Base-by-base conservation (phyloP, 2,888 invertebrate species). In the Laothoe populi region DNA sequence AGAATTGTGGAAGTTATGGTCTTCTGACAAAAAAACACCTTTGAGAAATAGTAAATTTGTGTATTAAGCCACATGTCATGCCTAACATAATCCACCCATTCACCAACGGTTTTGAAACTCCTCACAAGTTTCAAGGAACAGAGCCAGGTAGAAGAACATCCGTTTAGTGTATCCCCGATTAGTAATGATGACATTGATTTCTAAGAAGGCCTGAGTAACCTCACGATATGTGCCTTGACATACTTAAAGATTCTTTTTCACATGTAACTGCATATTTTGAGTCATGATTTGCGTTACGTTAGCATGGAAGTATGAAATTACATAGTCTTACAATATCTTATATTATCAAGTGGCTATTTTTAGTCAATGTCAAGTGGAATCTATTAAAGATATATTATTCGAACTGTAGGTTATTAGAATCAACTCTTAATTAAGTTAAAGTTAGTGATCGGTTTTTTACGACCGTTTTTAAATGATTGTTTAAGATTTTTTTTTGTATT, bases 131-230 rank as follows among this genome's bases (percentile, higher is more conserved):
- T 8, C 31, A 8, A 31, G 8, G 0, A 16, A 8, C 8, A n/a
- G 19, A 7, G 1, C 19, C 19, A 44, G 10, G 44, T 19, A 2
- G 19, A 19, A 19, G n/a, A 2, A 40, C 5, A 5, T 19, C 44
- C 0, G 44, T 44, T 44, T 44, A 44, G 19, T 19, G 2, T 19
- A 44, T 19, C 19, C 19, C 44, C 8, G 5, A 16, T 23, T 46
- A 10, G 19, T 44, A 44, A 49, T 35, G 10, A 58, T 24, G 58
- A 58, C 58, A 42, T 58, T 58, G 58, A 44, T 45, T 59, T 59
- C 45, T 45, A 8, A 31, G 59, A 59, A 59, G 44, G 19, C 31
- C 59, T 44, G 31, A 42, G 7, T 42, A 24, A 24, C 11, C 23
- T 40, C 23, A 45, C 31, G n/a, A 45, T 45, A 58, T 24, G 7